Evolutionary conservation across 2,797 vertebrate genomes (phyloP), one percentile per base, ranked within the genome.

Genomic region (Sebastes oblongus): DNA sequence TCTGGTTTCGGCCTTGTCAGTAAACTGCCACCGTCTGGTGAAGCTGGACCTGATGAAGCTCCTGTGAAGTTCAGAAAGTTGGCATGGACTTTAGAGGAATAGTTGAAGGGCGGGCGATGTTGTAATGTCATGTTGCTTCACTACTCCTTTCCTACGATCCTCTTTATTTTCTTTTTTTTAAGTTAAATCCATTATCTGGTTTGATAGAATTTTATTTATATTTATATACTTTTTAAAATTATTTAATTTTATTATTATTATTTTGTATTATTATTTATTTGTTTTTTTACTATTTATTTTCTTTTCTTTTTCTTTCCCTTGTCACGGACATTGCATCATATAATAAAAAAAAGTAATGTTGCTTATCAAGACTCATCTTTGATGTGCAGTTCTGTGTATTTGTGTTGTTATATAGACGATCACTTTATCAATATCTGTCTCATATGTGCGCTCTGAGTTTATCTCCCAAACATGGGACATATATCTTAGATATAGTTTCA

Each of bases 1-100:
- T 39, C 46, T 46, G 73, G 62, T 22, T 66, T 42, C 16, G 29
- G 55, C 27, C 67, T 75, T 65, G 66, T 82, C 75, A 29, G 25
- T 27, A 55, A 27, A 60, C 62, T 66, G 62, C 65, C 76, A 30
- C 8, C n/a, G 46, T 71, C 77, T 80, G 81, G 78, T 83, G 39
- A 74, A 55, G 42, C n/a, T 4, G 3, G 56, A 76, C 22, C 67
- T 3, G 34, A 80, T 7, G 50, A 52, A 56, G 70, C 32, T 42
- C 10, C 60, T 27, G 65, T 66, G 32, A 81, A 64, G 54, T 62
- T 74, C 20, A 42, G 25, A 75, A 59, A 42, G 25, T 50, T 77
- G 58, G 66, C 46, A 27, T 1, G 3, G 81, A 71, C 64, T 24
- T 74, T 42, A 62, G 11, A 81, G 64, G 29, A 13, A 78, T 30